Evolutionary conservation across 2,797 vertebrate species (phyloP).

Genomic region (Tragelaphus oryx): DNA sequence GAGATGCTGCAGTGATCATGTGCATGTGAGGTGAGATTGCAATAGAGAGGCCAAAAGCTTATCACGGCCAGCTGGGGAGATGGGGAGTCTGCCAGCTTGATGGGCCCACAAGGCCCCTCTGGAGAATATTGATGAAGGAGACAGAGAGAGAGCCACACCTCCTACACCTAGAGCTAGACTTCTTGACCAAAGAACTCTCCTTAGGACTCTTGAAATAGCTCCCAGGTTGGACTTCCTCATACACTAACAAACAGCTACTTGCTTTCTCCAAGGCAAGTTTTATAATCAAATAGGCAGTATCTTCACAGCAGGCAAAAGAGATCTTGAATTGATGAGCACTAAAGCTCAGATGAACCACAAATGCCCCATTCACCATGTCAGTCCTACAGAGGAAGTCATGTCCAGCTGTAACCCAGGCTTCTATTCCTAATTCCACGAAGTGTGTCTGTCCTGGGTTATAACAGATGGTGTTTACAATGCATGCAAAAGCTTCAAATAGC

Average conservation of each 20-base stretch:
- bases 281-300: constrained; percentile 8
- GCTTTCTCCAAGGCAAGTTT: constrained; percentile 38
- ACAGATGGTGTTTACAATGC: constrained; percentile 79
- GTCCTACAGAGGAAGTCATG: constrained; percentile 72
- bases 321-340: constrained; percentile 64
- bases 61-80: background rate
- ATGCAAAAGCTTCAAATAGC: constrained; percentile 75
- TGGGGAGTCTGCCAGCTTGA: background rate
- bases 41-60: background rate
- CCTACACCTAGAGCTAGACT: background rate
- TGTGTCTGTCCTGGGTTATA: constrained; percentile 67
- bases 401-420: constrained; percentile 74
- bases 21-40: background rate
- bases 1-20: background rate
- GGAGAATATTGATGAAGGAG: background rate
- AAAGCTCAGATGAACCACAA: constrained; percentile 73
- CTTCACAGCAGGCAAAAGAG: constrained; percentile 61
- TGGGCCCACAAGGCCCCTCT: background rate
- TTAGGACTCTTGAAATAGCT: background rate
- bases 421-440: constrained; percentile 74
- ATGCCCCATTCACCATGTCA: constrained; percentile 56
- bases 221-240: background rate
- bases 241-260: background rate
- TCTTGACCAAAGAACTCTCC: background rate
- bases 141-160: background rate